Evolutionary conservation across 2,113 vertebrate genomes (phyloP).

Genomic region (Albula glossodonta): DNA sequence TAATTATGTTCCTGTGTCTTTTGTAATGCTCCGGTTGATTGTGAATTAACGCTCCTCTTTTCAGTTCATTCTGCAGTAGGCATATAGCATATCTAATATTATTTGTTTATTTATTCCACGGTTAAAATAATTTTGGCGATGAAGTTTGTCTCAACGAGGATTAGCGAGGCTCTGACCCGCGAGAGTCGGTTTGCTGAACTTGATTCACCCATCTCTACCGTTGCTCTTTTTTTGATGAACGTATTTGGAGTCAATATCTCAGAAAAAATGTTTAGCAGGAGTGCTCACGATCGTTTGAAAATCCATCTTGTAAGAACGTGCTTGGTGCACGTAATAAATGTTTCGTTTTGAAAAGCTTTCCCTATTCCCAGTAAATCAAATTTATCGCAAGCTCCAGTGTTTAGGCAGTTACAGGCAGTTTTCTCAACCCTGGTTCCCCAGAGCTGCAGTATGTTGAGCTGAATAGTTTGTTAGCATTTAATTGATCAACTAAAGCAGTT

Average conservation of each 20-base stretch:
- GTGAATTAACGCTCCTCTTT: background rate
- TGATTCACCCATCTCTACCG: background rate
- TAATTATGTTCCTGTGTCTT: background rate
- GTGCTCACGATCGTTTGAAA: background rate
- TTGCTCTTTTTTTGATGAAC: background rate
- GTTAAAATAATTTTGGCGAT: background rate
- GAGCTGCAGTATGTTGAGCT: too few relatives aligned
- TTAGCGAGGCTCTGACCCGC: too few relatives aligned
- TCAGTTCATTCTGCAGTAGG: background rate
- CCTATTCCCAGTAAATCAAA: background rate
- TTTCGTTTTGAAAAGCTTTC: background rate
- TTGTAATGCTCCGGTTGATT: background rate
- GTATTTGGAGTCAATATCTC: background rate
- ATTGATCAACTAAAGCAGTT: too few relatives aligned
- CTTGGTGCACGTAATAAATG: background rate
- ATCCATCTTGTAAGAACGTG: background rate
- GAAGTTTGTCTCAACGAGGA: background rate
- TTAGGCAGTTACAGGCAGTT: too few relatives aligned
- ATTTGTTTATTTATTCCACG: background rate
- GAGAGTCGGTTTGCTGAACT: background rate
- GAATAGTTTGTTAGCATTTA: too few relatives aligned
- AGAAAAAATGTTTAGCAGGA: background rate
- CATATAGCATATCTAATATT: background rate
- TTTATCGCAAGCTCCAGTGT: too few relatives aligned
- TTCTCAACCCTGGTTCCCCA: too few relatives aligned